Conservation (phyloP, 92 coral and sea anemone genomes). For the Palythoa caribaeorum region DNA sequence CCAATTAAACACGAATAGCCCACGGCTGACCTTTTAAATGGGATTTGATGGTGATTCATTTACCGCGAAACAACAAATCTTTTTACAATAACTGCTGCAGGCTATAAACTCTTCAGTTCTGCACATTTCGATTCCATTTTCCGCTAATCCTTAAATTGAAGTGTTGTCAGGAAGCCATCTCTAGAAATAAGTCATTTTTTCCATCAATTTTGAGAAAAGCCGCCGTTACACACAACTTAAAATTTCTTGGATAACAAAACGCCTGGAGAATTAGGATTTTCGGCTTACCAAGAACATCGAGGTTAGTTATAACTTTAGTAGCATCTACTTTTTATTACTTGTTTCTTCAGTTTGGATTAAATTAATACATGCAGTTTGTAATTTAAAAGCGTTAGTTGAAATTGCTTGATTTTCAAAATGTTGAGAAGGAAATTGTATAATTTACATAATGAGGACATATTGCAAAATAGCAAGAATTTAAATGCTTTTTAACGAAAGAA, state of each 20-base stretch:
- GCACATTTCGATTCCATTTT: background rate
- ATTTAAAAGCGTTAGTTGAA: too few species aligned
- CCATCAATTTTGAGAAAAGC: background rate
- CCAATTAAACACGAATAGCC: background rate
- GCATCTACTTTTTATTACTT: too few species aligned
- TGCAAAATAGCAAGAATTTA: too few species aligned
- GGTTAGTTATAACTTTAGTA: too few species aligned
- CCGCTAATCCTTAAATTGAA: background rate
- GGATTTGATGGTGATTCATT: background rate
- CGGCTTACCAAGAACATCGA: too few species aligned
- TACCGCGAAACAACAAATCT: slow-evolving; percentile 1
- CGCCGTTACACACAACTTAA: background rate
- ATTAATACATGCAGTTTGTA: too few species aligned
- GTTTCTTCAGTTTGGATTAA: too few species aligned
- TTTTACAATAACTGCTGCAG: slow-evolving; percentile 8
- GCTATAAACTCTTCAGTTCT: background rate
- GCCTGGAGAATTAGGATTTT: too few species aligned
- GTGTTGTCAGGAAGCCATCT: background rate
- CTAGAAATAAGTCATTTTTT: background rate
- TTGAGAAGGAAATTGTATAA: too few species aligned
- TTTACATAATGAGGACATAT: too few species aligned
- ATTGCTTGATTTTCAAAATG: too few species aligned
- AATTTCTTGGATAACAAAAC: background rate
- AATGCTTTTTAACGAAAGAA: too few species aligned
- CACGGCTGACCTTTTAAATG: slow-evolving; percentile 2